Percentiles rank a stretch among this genome's conserved stretches.
These are phyloP conservation scores for Poeciliopsis turrubarensis DNA, from an alignment of 2,113 vertebrate species.

Conservation along the genomic window DNA sequence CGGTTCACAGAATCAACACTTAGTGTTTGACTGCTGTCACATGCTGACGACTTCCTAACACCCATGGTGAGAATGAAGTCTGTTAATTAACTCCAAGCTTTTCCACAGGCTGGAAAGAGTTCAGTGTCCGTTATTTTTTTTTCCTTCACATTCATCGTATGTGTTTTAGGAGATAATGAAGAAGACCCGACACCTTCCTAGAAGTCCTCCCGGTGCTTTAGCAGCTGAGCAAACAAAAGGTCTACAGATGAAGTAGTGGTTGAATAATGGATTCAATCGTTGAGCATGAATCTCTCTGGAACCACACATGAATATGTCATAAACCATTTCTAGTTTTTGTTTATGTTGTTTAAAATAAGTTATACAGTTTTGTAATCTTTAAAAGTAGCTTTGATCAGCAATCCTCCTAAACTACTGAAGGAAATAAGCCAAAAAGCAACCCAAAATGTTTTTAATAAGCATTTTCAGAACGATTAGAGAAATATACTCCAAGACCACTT, in stretches of 20 bases:
- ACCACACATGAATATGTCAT: too few relatives aligned
- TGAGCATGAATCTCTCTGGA: too few relatives aligned
- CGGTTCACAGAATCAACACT: neutral
- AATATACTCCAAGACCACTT: too few relatives aligned
- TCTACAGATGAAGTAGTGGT: slow-evolving; percentile 51
- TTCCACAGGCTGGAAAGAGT: slow-evolving; percentile 24
- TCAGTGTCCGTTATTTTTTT: slow-evolving; percentile 8
- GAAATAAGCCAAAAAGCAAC: too few relatives aligned
- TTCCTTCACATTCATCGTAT: slow-evolving; percentile 17
- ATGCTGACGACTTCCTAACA: slow-evolving; percentile 29
- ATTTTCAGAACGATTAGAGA: too few relatives aligned
- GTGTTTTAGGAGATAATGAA: slow-evolving; percentile 6
- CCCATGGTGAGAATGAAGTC: slow-evolving; percentile 43
- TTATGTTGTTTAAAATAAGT: too few relatives aligned
- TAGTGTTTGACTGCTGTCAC: slow-evolving; percentile 43
- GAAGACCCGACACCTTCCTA: slow-evolving; percentile 61
- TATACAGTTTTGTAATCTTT: too few relatives aligned
- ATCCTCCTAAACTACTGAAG: too few relatives aligned
- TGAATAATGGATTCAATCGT: slow-evolving; percentile 6
- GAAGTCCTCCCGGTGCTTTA: slow-evolving; percentile 31
- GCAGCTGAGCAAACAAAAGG: slow-evolving; percentile 59
- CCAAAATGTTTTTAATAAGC: too few relatives aligned
- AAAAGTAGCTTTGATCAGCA: too few relatives aligned
- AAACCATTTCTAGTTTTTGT: too few relatives aligned
- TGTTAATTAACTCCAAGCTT: slow-evolving; percentile 59